Evolutionary conservation across 2,888 invertebrate species (phyloP).

Genomic region (Antheraea assamensis): DNA sequence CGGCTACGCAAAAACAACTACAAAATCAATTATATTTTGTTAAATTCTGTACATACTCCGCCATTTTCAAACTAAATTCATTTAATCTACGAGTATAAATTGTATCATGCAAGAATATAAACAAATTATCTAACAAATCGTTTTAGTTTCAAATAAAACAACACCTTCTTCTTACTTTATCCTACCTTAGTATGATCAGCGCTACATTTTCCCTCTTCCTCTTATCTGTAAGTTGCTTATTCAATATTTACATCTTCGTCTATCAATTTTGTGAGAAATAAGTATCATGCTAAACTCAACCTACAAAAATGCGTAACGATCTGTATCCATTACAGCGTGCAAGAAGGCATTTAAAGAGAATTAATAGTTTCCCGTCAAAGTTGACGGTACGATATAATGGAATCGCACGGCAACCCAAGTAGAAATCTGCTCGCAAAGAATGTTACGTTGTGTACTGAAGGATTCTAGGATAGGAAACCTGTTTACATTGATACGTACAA

Average conservation of each 20-base stretch:
- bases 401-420: neutral
- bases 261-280: neutral
- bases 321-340: neutral
- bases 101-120: neutral
- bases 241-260: too few species aligned
- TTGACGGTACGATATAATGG: conserved; percentile 2
- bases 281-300: neutral
- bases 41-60: too few species aligned
- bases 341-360: neutral
- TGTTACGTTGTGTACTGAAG: conserved; percentile 16
- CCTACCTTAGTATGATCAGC: too few species aligned
- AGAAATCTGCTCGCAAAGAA: conserved; percentile 16
- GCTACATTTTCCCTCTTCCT: too few species aligned
- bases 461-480: conserved; percentile 22
- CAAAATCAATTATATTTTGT: too few species aligned
- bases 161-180: too few species aligned
- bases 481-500: conserved; percentile 22
- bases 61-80: too few species aligned
- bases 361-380: neutral
- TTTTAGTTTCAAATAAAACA: too few species aligned
- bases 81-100: neutral
- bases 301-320: neutral
- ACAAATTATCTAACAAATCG: neutral
- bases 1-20: too few species aligned
- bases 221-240: too few species aligned